phyloP scores from a whole-genome alignment of 2,113 vertebrate species.

The Xenotilapia caudafasciata region DNA sequence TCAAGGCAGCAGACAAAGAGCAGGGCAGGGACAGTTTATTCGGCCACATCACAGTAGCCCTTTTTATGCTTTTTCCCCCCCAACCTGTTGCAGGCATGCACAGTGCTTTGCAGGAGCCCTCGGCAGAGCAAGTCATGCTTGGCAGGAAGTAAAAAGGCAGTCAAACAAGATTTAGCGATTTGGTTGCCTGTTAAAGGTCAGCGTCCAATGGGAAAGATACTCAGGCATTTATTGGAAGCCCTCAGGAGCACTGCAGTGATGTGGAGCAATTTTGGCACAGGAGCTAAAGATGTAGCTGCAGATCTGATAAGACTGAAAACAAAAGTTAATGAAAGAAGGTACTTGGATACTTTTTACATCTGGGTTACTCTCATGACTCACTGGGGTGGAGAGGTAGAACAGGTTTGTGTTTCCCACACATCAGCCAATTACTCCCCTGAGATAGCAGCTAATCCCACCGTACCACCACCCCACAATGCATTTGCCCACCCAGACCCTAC shows the following conservation, averaged over 20 bases:
- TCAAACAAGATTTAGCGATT: conserved; percentile 58
- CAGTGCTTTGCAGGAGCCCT: not conserved
- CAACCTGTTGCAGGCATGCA: not conserved
- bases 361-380: conserved; percentile 53
- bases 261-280: not conserved
- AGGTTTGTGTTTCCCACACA: conserved; percentile 40
- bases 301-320: not conserved
- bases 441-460: conserved; percentile 71
- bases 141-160: conserved; percentile 41
- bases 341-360: not conserved
- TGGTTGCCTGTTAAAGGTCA: conserved; percentile 61
- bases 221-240: conserved; percentile 10
- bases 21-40: conserved; percentile 20
- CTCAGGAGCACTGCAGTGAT: not conserved
- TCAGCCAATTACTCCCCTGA: conserved; percentile 63
- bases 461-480: conserved; percentile 50
- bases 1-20: conserved; percentile 30
- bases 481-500: conserved; percentile 47
- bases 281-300: not conserved
- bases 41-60: not conserved
- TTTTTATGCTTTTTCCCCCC: not conserved
- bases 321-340: not conserved
- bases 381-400: conserved; percentile 63
- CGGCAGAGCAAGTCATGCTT: conserved; percentile 38
- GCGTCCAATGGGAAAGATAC: conserved; percentile 63